Evolutionary conservation across 2,797 vertebrate genomes (phyloP).

Genomic region (Acomys russatus): DNA sequence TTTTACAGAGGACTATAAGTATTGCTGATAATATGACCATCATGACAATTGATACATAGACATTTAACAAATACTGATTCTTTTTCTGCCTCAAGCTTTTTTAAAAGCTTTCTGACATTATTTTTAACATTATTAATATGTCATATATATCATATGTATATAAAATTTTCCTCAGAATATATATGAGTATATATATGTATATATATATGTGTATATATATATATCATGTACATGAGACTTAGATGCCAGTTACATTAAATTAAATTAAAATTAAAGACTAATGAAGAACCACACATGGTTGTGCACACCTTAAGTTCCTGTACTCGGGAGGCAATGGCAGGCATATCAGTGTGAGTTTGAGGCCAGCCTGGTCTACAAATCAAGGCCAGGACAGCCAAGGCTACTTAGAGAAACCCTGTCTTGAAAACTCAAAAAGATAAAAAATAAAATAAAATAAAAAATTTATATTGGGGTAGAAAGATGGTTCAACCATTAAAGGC

Average conservation of each 20-base stretch:
- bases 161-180: too few species aligned
- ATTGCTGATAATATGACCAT: not conserved
- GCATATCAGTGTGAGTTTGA: too few species aligned
- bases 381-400: too few species aligned
- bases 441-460: too few species aligned
- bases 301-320: too few species aligned
- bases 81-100: not conserved
- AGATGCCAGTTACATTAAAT: not conserved
- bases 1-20: not conserved
- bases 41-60: not conserved
- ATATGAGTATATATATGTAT: not conserved
- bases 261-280: not conserved
- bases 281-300: not conserved
- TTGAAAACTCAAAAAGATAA: too few species aligned
- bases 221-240: not conserved
- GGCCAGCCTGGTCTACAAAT: too few species aligned
- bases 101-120: not conserved
- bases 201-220: not conserved
- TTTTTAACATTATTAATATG: not conserved
- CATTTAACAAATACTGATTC: not conserved
- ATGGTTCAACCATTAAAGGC: too few species aligned
- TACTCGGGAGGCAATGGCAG: too few species aligned
- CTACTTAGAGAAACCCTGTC: too few species aligned
- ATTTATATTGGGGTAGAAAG: too few species aligned
- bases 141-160: not conserved